Conservation (phyloP, 1,140 invertebrate species). For the Halictus rubicundus region DNA sequence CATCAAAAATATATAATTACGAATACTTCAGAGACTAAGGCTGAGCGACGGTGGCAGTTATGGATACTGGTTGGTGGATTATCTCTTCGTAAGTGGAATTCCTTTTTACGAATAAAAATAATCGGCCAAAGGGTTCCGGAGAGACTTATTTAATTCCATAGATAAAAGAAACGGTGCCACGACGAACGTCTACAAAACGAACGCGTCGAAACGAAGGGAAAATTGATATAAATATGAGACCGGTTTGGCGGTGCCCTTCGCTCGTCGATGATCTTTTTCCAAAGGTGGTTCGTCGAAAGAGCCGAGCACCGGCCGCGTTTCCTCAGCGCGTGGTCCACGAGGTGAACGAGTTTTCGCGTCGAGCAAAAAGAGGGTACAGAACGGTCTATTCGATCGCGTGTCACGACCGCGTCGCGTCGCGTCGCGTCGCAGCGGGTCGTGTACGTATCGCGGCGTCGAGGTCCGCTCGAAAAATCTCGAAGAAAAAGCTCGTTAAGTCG, state of each 20-base stretch:
- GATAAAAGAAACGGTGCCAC: no score
- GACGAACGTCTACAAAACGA: neutral
- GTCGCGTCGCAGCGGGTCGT: slow-evolving; percentile 15
- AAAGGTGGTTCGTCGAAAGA: neutral
- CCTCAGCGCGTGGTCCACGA: neutral
- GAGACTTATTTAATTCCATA: no score
- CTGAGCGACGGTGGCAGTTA: no score
- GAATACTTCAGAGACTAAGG: no score
- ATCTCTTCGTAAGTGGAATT: no score
- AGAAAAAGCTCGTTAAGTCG: slow-evolving; percentile 64
- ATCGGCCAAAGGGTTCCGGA: no score
- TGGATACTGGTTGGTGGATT: no score
- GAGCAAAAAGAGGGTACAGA: neutral
- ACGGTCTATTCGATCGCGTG: slow-evolving; percentile 9
- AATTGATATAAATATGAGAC: neutral
- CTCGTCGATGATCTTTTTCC: neutral
- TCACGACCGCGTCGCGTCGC: neutral
- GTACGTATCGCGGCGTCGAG: slow-evolving; percentile 6
- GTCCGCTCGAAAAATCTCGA: slow-evolving; percentile 47
- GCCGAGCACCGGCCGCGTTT: neutral
- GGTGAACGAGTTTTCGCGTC: slow-evolving; percentile 1
- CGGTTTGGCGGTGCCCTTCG: neutral
- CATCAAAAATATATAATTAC: no score
- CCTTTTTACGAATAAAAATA: no score
- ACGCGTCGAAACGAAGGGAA: neutral